Evolutionary conservation across 2,797 vertebrate species (phyloP).

Genomic region (Paedocypris micromegethes): DNA sequence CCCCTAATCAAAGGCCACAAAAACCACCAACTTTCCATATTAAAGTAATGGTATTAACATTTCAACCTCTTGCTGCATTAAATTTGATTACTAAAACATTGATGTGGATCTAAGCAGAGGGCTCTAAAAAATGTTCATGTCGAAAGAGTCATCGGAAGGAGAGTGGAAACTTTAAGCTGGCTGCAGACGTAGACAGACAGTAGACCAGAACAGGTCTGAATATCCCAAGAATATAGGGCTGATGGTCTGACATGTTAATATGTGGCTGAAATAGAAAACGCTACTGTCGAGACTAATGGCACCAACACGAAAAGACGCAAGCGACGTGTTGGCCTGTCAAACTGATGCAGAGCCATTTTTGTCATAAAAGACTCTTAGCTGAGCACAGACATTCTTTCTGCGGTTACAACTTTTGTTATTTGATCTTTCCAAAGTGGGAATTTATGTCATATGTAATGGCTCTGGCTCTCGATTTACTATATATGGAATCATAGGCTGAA

Average conservation of each 20-base stretch:
- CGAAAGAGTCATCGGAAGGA: slow-evolving; percentile 4
- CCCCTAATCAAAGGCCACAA: slow-evolving; percentile 14
- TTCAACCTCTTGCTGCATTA: slow-evolving; percentile 5
- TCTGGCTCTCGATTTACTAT: slow-evolving; percentile 1
- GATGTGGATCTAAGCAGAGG: slow-evolving; percentile 17
- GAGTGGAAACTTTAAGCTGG: slow-evolving; percentile 31
- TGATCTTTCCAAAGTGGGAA: slow-evolving; percentile 12
- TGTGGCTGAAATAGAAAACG: slow-evolving; percentile 26
- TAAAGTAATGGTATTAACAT: slow-evolving; percentile 4
- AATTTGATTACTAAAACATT: slow-evolving; percentile 32
- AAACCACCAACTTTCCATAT: slow-evolving; percentile 9
- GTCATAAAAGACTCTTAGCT: slow-evolving; percentile 12
- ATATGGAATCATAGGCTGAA: not conserved
- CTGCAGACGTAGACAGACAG: slow-evolving; percentile 10
- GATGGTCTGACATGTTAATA: slow-evolving; percentile 33
- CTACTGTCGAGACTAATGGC: slow-evolving; percentile 30
- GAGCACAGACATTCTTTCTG: slow-evolving; percentile 17
- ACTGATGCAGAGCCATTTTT: slow-evolving; percentile 8
- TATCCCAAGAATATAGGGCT: slow-evolving; percentile 30
- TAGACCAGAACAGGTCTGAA: slow-evolving; percentile 19
- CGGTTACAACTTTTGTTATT: slow-evolving; percentile 4
- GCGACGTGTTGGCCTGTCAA: slow-evolving; percentile 24
- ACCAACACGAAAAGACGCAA: slow-evolving; percentile 15
- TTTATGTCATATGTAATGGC: slow-evolving; percentile 12
- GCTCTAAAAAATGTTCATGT: slow-evolving; percentile 3